Evolutionary conservation across 2,888 invertebrate species (phyloP).

Genomic region (Eustalomyia histrio): DNA sequence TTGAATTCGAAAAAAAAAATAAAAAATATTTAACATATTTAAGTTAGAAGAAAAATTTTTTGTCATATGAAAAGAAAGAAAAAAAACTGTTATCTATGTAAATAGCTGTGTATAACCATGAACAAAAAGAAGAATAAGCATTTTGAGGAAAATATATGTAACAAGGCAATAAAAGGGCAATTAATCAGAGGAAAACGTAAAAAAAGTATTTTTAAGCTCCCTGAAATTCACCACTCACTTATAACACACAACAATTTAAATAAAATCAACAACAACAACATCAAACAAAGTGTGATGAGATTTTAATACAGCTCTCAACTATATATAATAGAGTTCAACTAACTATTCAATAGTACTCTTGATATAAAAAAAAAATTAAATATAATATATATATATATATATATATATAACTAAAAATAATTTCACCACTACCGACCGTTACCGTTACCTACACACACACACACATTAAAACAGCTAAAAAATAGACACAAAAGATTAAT

Average conservation of each 20-base stretch:
- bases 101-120: slow-evolving; percentile 64
- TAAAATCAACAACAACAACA: slow-evolving; percentile 15
- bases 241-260: slow-evolving; percentile 7
- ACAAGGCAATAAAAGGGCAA: slow-evolving; percentile 61
- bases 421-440: slow-evolving; percentile 60
- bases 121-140: slow-evolving; percentile 62
- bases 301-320: slow-evolving; percentile 12
- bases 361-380: background rate
- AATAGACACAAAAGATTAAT: background rate
- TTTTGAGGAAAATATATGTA: slow-evolving; percentile 58
- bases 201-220: slow-evolving; percentile 44
- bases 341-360: slow-evolving; percentile 32
- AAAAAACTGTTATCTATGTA: slow-evolving; percentile 46
- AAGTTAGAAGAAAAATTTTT: background rate
- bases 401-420: background rate
- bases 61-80: slow-evolving; percentile 12
- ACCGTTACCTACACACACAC: background rate
- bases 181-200: slow-evolving; percentile 64
- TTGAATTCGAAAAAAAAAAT: background rate
- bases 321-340: slow-evolving; percentile 41
- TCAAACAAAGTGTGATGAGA: slow-evolving; percentile 22
- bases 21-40: background rate
- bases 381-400: no score
- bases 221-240: slow-evolving; percentile 38
- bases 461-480: background rate